These are phyloP conservation scores for Tetranychus piercei DNA, from an alignment of 2,888 invertebrate genomes.

Conservation along the genomic window DNA sequence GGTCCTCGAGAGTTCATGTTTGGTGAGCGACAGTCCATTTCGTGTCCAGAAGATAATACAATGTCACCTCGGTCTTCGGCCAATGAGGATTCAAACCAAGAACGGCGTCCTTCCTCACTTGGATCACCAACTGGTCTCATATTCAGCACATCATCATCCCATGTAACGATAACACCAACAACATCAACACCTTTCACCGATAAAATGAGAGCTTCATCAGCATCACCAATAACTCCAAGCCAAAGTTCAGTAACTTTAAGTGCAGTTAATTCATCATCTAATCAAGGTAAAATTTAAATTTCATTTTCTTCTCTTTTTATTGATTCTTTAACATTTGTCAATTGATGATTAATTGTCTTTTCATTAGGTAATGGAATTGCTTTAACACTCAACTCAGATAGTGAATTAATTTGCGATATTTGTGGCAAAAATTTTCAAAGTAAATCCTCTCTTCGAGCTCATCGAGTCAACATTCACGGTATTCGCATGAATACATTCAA, in stretches of 20 bases:
- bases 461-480: conserved; percentile 4
- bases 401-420: conserved; percentile 37
- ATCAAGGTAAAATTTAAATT: neutral
- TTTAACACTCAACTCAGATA: conserved; percentile 20
- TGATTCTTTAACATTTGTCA: neutral
- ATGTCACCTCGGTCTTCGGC: neutral
- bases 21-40: neutral
- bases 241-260: neutral
- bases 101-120: neutral
- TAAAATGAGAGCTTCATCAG: neutral
- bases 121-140: neutral
- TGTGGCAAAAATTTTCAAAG: conserved; percentile 38
- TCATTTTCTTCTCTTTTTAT: neutral
- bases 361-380: neutral
- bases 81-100: neutral
- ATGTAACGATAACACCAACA: neutral
- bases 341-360: neutral
- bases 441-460: conserved; percentile 4
- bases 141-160: neutral
- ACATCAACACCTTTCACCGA: neutral
- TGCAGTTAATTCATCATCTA: neutral
- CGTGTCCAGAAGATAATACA: neutral
- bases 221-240: neutral
- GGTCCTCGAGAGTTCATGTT: neutral
- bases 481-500: conserved; percentile 25